Base-by-base conservation (phyloP, 2,888 invertebrate genomes). In the Nephrotoma appendiculata region DNA sequence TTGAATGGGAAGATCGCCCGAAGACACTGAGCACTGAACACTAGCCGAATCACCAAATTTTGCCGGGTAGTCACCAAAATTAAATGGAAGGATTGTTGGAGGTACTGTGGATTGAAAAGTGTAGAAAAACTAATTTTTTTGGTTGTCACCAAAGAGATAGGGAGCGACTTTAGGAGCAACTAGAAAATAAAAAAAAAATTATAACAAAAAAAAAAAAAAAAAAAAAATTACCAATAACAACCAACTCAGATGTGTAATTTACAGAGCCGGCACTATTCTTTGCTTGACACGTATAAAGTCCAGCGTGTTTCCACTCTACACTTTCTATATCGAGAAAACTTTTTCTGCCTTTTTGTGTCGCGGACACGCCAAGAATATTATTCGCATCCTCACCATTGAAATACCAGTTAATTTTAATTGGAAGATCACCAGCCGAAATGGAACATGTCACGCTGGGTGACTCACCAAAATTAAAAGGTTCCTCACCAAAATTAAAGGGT, bases 1-100 rank as follows among this genome's bases (percentile, higher is more conserved):
- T 87, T 94, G 93, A 88, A 97, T 92, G 0, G 97, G 97, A 88
- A 95, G 93, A 91, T 97, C 97, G 84, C 97, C 96, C 90, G 95
- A 95, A 88, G 93, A 93, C 83, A 95, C 93, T 41, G 95, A 94
- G 91, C 96, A 96, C 88, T 93, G 93, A 83, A 95, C 92, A 45
- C 95, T 93, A 71, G 94, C 94, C 88, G 94, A 93, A 89, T 95
- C 95, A 5, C 95, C 95, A 86, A 95, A 94, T 89, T 95, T 95
- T 87, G 95, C 93, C 87, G 95, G 93, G 88, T 95, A 95, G 86
- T 95, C 95, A 87, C 96, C 96, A 89, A 96, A 96, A 88, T 93
- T 92, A 90, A 96, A 95, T 87, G 95, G 95, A 91, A 95, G 94
- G 90, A 96, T 95, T 93, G 95, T 95, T 88, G 96, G 96, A 88